Base-by-base conservation (phyloP, 2,797 vertebrate genomes). In the Rachycentron canadum region DNA sequence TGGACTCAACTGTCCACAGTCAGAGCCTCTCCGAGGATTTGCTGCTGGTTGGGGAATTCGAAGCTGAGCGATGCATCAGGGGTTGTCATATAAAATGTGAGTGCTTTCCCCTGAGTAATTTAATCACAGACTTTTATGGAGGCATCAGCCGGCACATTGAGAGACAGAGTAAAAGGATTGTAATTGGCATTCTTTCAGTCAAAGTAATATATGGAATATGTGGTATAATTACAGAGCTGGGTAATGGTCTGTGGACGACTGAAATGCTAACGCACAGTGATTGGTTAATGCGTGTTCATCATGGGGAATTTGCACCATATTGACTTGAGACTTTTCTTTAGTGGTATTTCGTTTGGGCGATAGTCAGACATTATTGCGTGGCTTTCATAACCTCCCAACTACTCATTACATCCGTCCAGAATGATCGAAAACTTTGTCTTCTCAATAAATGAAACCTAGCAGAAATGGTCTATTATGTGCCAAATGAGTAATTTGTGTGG, bases 141-240 rank as follows among this genome's bases (percentile, higher is more conserved):
- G 86, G 88, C 91, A 92, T 93, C 90, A 89, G 86, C 75, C 80
- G 45, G 82, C 83, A 82, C 73, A 73, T 52, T 83, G 85, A 89
- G 82, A 90, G 83, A 83, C 78, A 69, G 76, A 93, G 86, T 92
- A 91, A 91, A 92, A 92, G 90, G 82, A 88, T 79, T 86, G 85
- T 90, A 91, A 93, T 91, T 93, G 92, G 85, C 90, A 88, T 93
- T 93, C 88, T 93, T 93, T 93, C 88, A 91, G 91, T 91, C 84
- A 86, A 79, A 89, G 85, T 91, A 91, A 93, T 90, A 89, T 89
- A 92, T 90, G 82, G 88, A 93, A 92, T 93, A 90, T 87, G 87
- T 86, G 88, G 81, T 83, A 79, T 93, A 93, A 94, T 94, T 91
- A 89, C 84, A 82, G 77, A 43, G n/a, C 65, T 28, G 59, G 67